These are phyloP conservation scores for Heliconius charithonia DNA, from an alignment of 2,888 invertebrate genomes.

Conservation along the genomic window DNA sequence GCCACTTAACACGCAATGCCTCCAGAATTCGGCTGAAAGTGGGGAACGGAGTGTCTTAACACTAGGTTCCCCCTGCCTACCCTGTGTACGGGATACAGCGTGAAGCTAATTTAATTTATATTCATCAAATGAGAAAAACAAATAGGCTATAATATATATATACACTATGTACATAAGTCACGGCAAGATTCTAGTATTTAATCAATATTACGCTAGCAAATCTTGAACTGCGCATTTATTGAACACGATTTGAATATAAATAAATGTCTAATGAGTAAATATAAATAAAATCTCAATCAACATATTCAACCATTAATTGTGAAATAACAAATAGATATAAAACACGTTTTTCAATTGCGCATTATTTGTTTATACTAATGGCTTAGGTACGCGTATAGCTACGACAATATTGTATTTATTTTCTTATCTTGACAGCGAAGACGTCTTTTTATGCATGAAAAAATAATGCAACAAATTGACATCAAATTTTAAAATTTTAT, in stretches of 20 bases:
- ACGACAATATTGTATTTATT: neutral
- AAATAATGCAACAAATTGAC: neutral
- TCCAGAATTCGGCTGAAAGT: no score
- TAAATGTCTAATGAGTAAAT: neutral
- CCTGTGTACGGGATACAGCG: no score
- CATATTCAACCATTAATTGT: neutral
- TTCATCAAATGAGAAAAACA: neutral
- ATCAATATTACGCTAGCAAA: neutral
- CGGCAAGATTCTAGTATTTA: neutral
- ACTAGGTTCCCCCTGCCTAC: no score
- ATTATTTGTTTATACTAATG: conserved; percentile 9
- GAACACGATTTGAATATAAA: neutral
- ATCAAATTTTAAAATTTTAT: neutral
- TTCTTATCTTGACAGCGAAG: conserved; percentile 5
- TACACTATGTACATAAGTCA: neutral
- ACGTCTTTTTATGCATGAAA: neutral
- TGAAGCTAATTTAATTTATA: no score
- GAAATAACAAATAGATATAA: neutral
- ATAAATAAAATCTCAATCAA: conserved; percentile 1
- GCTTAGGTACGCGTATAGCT: neutral
- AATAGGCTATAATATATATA: neutral
- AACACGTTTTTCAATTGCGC: conserved; percentile 6
- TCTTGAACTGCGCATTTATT: neutral
- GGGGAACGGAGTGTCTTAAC: no score
- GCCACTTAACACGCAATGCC: no score